Percentiles rank a stretch among this genome's conserved stretches.
Evolutionary conservation across 2,113 vertebrate species (phyloP).

Genomic region (Alces alces): DNA sequence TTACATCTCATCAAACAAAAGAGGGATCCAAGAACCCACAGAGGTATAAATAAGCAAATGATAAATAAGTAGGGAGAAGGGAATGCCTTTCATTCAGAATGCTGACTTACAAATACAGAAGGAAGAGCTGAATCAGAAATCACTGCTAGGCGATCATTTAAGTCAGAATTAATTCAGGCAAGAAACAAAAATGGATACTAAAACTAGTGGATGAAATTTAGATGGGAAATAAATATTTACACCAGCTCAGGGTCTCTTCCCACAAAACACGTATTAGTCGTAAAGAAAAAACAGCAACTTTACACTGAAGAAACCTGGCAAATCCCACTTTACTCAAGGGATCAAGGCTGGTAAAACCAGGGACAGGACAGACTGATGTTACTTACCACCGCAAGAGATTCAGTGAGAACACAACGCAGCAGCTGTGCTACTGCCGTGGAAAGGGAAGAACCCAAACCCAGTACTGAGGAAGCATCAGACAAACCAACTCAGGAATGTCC

Average conservation of each 20-base stretch:
- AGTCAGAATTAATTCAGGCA: not conserved
- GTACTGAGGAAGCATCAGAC: not conserved
- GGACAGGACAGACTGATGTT: not conserved
- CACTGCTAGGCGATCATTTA: not conserved
- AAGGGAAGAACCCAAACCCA: not conserved
- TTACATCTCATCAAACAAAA: not conserved
- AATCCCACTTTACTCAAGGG: not conserved
- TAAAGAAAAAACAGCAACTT: not conserved
- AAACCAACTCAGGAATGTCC: not conserved
- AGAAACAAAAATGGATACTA: not conserved
- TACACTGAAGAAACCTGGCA: not conserved
- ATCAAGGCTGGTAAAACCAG: not conserved
- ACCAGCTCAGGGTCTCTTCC: not conserved
- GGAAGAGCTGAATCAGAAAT: not conserved
- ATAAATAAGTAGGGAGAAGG: not conserved
- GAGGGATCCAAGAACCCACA: not conserved
- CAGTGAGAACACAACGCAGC: not conserved
- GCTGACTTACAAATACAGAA: not conserved
- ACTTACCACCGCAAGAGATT: not conserved
- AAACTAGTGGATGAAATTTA: not conserved
- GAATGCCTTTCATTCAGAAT: not conserved
- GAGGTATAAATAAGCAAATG: not conserved
- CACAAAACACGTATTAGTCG: not conserved
- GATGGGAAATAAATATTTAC: not conserved
- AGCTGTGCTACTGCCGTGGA: not conserved